phyloP scores from a whole-genome alignment of 1,140 invertebrate genomes.

The Drosophila pachea region DNA sequence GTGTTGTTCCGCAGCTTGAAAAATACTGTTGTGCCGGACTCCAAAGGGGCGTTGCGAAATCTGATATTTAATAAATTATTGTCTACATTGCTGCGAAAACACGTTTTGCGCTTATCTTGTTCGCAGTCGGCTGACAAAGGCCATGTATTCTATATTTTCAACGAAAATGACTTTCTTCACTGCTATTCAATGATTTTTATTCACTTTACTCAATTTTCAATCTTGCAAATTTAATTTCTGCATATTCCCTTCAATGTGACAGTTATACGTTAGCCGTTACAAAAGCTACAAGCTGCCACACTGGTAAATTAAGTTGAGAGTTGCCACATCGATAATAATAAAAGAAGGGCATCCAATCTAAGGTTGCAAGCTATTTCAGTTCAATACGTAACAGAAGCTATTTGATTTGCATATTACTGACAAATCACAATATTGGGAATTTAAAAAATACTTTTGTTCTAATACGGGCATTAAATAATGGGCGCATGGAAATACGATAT shows the following conservation, averaged over 20 bases:
- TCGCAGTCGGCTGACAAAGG: conserved; percentile 46
- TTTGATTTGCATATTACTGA: not conserved
- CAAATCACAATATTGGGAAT: too few species aligned
- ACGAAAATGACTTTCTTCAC: not conserved
- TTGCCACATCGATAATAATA: not conserved
- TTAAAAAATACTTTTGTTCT: too few species aligned
- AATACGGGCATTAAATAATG: not conserved
- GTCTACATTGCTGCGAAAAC: conserved; percentile 17
- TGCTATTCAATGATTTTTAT: not conserved
- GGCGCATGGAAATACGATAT: conserved; percentile 32
- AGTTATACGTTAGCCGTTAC: not conserved
- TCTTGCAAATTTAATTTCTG: too few species aligned
- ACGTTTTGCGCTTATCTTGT: conserved; percentile 53
- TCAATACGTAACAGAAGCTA: not conserved
- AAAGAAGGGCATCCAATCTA: not conserved
- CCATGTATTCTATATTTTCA: too few species aligned
- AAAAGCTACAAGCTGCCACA: not conserved
- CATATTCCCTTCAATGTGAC: too few species aligned
- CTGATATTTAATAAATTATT: conserved; percentile 70
- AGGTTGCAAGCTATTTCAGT: not conserved
- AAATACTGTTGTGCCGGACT: conserved; percentile 59
- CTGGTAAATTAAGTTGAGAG: not conserved
- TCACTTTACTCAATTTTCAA: too few species aligned
- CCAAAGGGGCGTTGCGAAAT: conserved; percentile 53
- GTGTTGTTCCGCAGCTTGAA: conserved; percentile 68